Evolutionary conservation across 2,888 invertebrate species (phyloP), one percentile per base, ranked within the genome.

Genomic region (Altica lythri): DNA sequence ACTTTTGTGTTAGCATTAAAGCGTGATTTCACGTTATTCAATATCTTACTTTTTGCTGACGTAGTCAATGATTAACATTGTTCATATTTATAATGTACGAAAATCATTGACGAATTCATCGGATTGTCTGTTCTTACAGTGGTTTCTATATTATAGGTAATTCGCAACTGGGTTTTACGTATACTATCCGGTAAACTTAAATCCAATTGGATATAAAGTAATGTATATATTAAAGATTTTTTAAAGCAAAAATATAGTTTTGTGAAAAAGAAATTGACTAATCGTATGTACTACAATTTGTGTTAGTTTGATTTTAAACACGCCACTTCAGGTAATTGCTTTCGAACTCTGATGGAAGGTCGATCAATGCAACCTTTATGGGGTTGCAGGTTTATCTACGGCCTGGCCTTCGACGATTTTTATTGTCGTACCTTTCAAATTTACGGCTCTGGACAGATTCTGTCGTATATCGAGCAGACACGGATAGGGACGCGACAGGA

Each of bases 341-440:
- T 19, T 40, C 25, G 40, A 40, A 40, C 40, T 14, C 40, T 40
- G 40, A 40, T 25, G 40, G 40, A 40, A 40, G 19, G n/a, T 32
- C 9, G 30, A 49, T 49, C 48, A 40, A 49, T n/a, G n/a, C n/a
- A n/a, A n/a, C n/a, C n/a, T n/a, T n/a, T n/a, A n/a, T 40, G 18
- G 22, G 18, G 12, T 40, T 32, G 40, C 32, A 9, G 40, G 48
- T 38, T 45, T 49, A 49, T 49, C 40, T 49, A 40, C 19, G 14
- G 13, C 38, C 22, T 10, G 22, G 25, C 48, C 48, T 49, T 40
- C 40, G 40, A 49, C 48, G 48, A 49, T 40, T 49, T 49, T 49
- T 40, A 49, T 49, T 49, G 48, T 49, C 40, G 40, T 40, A 40
- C 40, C 40, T 49, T 40, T 40, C 8, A 22, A 49, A 49, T 49